Base-by-base conservation (phyloP, 2,888 invertebrate species). In the Hetaerina titia region DNA sequence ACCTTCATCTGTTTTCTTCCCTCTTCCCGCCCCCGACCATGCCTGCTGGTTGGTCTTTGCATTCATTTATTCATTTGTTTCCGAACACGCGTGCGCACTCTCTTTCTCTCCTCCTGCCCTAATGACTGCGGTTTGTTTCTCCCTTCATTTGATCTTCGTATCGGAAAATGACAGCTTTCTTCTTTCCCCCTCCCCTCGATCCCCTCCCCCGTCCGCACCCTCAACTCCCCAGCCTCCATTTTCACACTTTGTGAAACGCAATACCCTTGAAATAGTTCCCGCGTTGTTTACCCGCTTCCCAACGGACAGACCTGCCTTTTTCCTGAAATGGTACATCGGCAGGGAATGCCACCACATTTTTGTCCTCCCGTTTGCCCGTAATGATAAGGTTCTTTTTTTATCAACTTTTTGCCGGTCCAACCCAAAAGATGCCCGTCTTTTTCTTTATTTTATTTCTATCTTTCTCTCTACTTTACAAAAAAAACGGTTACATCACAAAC, bases 121-220 rank as follows among this genome's bases (percentile, higher is more conserved):
- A 45, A 45, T 45, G 45, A 45, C 45, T 45, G 45, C 45, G 31
- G 81, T 81, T 81, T 81, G 81, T 31, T 25, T 22, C 81, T 0
- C 81, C 13, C 81, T 15, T 81, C 81, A 81, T 31, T 25, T 81
- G 81, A 81, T 31, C 31, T 31, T 81, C 81, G 81, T 81, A 81
- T 81, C 81, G 81, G 81, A 81, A 81, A 81, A 81, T 81, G 81
- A 81, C 25, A 15, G 81, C 81, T 81, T 81, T 11, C 81, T 31
- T 11, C 81, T 13, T n/a, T 22, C 13, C 22, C 25, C 5, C 81
- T n/a, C 31, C 81, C 25, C 7, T n/a, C 81, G 1, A 81, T 15
- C 31, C 81, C 11, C 1, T 31, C 81, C 25, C 7, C 11, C 81
- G 0, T 25, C 11, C 31, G 31, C 45, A 45, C 45, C 45, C 45